These are phyloP conservation scores for Esox lucius DNA, from an alignment of 2,797 vertebrate genomes.

Conservation along the genomic window DNA sequence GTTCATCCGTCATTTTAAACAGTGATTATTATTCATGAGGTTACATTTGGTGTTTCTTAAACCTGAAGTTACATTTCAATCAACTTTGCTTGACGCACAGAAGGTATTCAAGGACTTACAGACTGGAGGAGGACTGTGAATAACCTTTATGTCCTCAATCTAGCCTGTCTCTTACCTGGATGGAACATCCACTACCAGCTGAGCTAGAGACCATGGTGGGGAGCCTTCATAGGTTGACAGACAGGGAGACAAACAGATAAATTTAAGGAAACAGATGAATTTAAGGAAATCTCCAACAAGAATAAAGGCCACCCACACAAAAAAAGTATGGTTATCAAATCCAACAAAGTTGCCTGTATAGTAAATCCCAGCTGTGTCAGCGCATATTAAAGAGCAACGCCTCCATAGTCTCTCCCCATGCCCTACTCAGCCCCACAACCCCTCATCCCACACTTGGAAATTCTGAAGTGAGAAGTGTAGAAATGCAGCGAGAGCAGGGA, in stretches of 20 bases:
- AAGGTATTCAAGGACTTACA: neutral
- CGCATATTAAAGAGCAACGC: neutral
- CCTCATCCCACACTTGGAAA: constrained; percentile 65
- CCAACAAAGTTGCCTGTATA: neutral
- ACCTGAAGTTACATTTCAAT: no score
- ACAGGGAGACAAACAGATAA: neutral
- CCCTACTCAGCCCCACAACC: constrained; percentile 28
- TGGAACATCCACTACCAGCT: neutral
- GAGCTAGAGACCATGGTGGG: neutral
- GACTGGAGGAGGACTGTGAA: neutral
- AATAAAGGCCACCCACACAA: neutral
- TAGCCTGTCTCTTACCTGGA: constrained; percentile 36
- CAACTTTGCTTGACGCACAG: neutral
- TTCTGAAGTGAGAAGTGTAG: constrained; percentile 53
- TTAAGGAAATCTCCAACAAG: neutral
- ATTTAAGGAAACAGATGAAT: neutral
- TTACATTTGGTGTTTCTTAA: neutral
- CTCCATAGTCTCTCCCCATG: constrained; percentile 26
- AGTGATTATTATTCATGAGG: no score
- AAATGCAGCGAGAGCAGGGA: constrained; percentile 52
- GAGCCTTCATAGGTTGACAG: neutral
- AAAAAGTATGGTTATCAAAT: neutral
- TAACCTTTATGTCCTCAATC: constrained; percentile 36
- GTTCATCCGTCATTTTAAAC: no score
- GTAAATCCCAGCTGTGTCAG: neutral